Conservation (phyloP, 2,888 invertebrate species). For the Andrena fulva region DNA sequence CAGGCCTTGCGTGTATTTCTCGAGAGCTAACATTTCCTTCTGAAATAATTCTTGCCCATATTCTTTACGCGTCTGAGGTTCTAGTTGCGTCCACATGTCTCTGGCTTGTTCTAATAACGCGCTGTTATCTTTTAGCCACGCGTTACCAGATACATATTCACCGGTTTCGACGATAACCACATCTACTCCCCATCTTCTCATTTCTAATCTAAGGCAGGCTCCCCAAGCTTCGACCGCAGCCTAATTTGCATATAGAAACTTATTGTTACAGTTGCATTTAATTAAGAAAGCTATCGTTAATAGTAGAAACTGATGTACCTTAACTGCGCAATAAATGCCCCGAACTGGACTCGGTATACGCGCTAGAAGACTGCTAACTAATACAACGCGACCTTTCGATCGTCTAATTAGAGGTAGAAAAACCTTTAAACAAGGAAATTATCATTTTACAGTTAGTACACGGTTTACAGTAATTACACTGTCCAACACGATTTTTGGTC, state of each 20-base stretch:
- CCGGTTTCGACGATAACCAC: constrained; percentile 94
- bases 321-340: constrained; percentile 91
- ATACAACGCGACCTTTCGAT: constrained; percentile 92
- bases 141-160: constrained; percentile 92
- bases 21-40: constrained; percentile 91
- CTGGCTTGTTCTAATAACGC: constrained; percentile 90
- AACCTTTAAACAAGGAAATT: constrained; percentile 86
- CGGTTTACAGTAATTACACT: no score
- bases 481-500: no score
- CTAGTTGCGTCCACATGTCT: constrained; percentile 93
- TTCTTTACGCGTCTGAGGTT: constrained; percentile 91
- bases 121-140: constrained; percentile 90
- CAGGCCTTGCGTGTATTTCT: constrained; percentile 91
- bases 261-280: background rate
- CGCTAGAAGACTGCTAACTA: constrained; percentile 92
- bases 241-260: constrained; percentile 83
- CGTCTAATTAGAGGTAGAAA: constrained; percentile 93
- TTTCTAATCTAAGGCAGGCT: constrained; percentile 92
- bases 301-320: constrained; percentile 73
- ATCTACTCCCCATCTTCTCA: constrained; percentile 92
- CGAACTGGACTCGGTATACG: constrained; percentile 92
- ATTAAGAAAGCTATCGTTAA: background rate
- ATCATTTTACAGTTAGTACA: background rate
- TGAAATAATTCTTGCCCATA: constrained; percentile 95
- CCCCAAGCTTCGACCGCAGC: constrained; percentile 93